phyloP scores from a whole-genome alignment of 2,113 vertebrate genomes.

The Acinonyx jubatus region DNA sequence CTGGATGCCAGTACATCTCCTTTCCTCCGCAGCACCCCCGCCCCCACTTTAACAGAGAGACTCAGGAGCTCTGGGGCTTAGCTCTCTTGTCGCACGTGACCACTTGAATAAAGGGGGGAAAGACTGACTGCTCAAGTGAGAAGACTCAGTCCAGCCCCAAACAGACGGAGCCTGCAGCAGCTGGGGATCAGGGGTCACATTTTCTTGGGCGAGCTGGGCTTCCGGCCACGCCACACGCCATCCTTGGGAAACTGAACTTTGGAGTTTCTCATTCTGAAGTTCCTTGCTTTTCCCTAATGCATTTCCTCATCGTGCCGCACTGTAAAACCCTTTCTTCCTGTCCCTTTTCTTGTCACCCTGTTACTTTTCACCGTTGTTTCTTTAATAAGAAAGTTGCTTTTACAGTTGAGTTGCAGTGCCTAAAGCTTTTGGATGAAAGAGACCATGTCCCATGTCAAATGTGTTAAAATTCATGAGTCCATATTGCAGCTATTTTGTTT shows the following conservation, averaged over 20 bases:
- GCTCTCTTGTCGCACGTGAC: neutral
- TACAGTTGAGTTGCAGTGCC: neutral
- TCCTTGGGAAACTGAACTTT: neutral
- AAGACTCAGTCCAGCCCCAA: neutral
- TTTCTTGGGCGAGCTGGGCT: neutral
- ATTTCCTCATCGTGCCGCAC: neutral
- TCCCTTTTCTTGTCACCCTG: neutral
- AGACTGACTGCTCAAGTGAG: neutral
- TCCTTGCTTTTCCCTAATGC: neutral
- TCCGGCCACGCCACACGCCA: neutral
- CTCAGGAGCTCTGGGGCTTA: neutral
- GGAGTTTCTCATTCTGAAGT: neutral
- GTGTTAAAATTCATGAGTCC: constrained; percentile 3
- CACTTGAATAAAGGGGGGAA: neutral
- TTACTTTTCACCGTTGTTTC: neutral
- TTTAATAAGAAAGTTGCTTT: neutral
- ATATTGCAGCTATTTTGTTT: neutral
- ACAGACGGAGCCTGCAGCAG: neutral
- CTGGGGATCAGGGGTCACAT: neutral
- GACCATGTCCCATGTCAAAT: neutral
- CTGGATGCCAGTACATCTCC: no score
- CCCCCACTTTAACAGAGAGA: neutral
- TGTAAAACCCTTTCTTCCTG: neutral
- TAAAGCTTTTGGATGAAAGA: neutral
- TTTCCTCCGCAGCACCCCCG: neutral